Conservation (phyloP, 2,113 vertebrate species). For the Nibea albiflora region DNA sequence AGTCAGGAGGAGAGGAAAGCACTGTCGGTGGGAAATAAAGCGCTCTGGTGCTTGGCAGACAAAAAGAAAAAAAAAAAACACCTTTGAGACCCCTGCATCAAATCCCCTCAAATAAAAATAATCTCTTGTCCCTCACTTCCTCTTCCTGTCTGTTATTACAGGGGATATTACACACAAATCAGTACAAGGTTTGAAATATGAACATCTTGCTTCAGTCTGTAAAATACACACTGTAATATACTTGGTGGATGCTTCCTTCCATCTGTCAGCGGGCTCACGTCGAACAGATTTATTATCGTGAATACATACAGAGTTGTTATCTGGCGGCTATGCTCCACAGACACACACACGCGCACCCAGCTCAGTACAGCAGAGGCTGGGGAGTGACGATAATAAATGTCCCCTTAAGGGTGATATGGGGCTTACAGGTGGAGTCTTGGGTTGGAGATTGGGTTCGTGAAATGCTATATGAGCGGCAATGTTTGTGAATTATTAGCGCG, state of each 20-base stretch:
- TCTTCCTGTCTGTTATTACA: constrained; percentile 31
- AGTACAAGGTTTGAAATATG: not conserved
- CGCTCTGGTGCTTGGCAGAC: constrained; percentile 24
- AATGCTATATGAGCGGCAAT: constrained; percentile 2
- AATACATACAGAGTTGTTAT: not conserved
- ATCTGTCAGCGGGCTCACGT: not conserved
- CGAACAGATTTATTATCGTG: constrained; percentile 5
- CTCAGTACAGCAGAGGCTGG: not conserved
- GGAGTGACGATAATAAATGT: not conserved
- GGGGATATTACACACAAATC: constrained; percentile 27
- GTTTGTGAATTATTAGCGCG: not conserved
- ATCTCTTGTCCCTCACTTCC: constrained; percentile 18
- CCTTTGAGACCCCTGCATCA: constrained; percentile 20
- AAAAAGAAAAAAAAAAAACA: constrained; percentile 18
- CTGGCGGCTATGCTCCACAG: not conserved
- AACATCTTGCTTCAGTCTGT: constrained; percentile 21
- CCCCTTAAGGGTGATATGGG: not conserved
- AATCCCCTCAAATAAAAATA: constrained; percentile 41
- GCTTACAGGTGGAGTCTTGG: not conserved
- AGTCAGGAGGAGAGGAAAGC: constrained; percentile 29
- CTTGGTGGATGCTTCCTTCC: not conserved
- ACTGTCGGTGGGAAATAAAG: constrained; percentile 42
- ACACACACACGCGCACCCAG: not conserved
- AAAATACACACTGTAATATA: not conserved
- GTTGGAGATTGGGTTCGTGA: constrained; percentile 12